Evolutionary conservation across 2,797 vertebrate species (phyloP), one percentile per base, ranked within the genome.

Genomic region (Pseudomugil tenellus): DNA sequence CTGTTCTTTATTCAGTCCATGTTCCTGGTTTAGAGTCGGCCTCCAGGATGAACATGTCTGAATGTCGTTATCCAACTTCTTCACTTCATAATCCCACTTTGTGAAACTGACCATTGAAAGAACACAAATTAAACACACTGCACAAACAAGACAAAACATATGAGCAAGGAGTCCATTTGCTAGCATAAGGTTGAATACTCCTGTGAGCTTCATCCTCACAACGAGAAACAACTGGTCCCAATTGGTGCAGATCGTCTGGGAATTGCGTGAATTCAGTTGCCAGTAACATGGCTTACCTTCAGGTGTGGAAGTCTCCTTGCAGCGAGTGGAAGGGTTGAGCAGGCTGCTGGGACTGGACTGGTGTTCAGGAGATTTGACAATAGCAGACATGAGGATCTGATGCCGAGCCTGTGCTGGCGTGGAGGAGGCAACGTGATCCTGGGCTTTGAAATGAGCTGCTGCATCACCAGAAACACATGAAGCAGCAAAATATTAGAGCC

Each of bases 371-470:
- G 98, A 99, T 81, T 97, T 96, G 57, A 99, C 97, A 26, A 99
- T 96, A 78, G 97, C 97, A 5, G 98, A 98, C 97, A 99, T 98
- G 87, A 99, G 96, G 73, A 99, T 98, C 91, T 99, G 98, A 91
- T 99, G 98, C 73, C 97, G 95, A 65, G 97, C 96, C 6, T 96
- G 96, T 70, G 96, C 97, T 0, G 98, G 97, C 0, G 97, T 98
- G 53, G 98, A 95, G 0, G 97, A 93, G 70, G 95, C 93, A 43
- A 92, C 91, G 49, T 99, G 96, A 69, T 99, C 98, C 41, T 96
- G 92, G 70, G 95, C 95, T 92, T 99, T 99, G 81, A 98, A 96
- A 90, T 98, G 98, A 87, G 96, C 96, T 19, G 97, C 98, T 99
- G 89, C 16, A 72, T 67, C 56, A 21, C 8, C 23, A 70, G 6